Conservation (phyloP, 2,797 vertebrate genomes). For the Intellagama lesueurii region DNA sequence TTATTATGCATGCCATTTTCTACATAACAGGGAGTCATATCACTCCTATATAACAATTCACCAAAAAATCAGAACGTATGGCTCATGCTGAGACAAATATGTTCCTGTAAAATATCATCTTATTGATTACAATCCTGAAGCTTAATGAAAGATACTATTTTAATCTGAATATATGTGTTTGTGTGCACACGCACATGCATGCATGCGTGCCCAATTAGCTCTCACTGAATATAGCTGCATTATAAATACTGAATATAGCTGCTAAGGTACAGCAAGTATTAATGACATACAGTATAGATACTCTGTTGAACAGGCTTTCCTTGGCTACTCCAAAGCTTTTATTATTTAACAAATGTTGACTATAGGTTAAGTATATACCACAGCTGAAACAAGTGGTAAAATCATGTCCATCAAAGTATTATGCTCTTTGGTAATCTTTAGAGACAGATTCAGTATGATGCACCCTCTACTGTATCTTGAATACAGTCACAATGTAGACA, state of each 20-base stretch:
- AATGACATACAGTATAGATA: not conserved
- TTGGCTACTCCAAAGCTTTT: not conserved
- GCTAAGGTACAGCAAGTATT: not conserved
- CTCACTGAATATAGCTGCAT: not conserved
- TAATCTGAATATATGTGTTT: not conserved
- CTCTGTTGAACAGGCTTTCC: not conserved
- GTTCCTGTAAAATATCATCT: not conserved
- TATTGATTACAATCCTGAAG: not conserved
- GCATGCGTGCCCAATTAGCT: not conserved
- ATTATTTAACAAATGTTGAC: not conserved
- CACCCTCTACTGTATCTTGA: constrained; percentile 3
- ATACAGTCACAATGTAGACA: not conserved
- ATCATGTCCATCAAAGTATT: constrained; percentile 3
- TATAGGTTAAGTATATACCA: not conserved
- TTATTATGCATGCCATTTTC: not conserved
- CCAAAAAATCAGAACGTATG: not conserved
- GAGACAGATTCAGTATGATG: constrained; percentile 31
- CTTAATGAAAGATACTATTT: not conserved
- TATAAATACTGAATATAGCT: not conserved
- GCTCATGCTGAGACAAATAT: not conserved
- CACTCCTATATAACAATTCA: not conserved
- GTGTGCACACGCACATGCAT: too few species aligned
- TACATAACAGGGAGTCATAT: not conserved
- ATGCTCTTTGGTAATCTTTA: constrained; percentile 29
- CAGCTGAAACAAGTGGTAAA: constrained; percentile 44